These are phyloP conservation scores for Pseudomyrmex pallidus DNA, from an alignment of 1,140 invertebrate genomes.

Conservation along the genomic window DNA sequence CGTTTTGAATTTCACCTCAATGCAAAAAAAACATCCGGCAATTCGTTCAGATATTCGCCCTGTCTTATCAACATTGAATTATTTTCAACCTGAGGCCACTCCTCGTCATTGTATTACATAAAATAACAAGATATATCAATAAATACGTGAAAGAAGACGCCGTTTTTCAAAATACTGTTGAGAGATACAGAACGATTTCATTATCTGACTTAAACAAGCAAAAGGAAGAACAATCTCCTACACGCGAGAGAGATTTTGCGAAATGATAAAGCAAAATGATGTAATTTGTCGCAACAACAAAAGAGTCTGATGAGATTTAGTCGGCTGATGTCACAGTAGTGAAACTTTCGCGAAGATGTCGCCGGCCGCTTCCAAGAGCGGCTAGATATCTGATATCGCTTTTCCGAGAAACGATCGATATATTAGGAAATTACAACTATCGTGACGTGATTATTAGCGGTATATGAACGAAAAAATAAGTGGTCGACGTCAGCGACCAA, in stretches of 20 bases:
- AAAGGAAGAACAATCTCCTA: constrained; percentile 28
- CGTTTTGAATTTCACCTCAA: too few species aligned
- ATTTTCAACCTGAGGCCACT: too few species aligned
- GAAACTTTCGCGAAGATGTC: background rate
- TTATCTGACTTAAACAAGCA: constrained; percentile 24
- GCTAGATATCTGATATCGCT: background rate
- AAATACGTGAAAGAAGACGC: too few species aligned
- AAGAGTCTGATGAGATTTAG: background rate
- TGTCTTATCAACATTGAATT: too few species aligned
- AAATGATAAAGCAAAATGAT: constrained; percentile 32
- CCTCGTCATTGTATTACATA: too few species aligned
- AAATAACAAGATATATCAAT: too few species aligned
- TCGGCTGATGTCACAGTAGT: background rate
- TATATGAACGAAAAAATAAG: background rate
- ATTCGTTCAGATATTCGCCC: too few species aligned
- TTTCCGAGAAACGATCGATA: constrained; percentile 3
- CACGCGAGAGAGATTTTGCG: constrained; percentile 5
- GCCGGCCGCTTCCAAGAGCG: background rate
- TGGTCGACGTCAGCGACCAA: background rate
- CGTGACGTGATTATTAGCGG: constrained; percentile 29
- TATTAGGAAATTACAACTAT: constrained; percentile 15
- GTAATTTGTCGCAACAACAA: constrained; percentile 2
- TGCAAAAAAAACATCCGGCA: too few species aligned
- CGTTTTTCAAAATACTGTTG: too few species aligned
- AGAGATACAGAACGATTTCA: constrained; percentile 14